These are phyloP conservation scores for Hesperophylax magnus DNA, from an alignment of 1,140 invertebrate genomes.

Conservation along the genomic window DNA sequence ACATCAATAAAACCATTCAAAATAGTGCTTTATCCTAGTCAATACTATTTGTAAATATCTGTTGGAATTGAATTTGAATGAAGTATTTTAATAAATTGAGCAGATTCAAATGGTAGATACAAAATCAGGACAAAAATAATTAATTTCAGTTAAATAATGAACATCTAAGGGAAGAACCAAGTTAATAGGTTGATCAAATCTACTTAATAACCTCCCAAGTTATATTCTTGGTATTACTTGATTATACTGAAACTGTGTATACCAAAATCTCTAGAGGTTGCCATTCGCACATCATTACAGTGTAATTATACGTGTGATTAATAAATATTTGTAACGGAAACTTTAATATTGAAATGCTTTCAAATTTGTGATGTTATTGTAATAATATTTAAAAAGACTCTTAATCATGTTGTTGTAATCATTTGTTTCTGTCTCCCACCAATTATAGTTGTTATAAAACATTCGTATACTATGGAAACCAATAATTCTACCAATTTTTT, in stretches of 20 bases:
- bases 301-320: constrained; percentile 48
- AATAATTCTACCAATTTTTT: constrained; percentile 17
- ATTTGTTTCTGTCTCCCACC: constrained; percentile 10
- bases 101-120: no score
- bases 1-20: no score
- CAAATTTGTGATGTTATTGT: constrained; percentile 45
- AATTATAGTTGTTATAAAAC: constrained; percentile 5
- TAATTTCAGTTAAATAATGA: neutral
- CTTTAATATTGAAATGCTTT: constrained; percentile 28
- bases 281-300: constrained; percentile 42
- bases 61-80: no score
- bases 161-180: no score
- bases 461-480: constrained; percentile 31
- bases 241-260: constrained; percentile 50
- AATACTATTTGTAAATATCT: no score
- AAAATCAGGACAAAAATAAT: no score
- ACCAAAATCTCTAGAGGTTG: constrained; percentile 48
- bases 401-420: constrained; percentile 13
- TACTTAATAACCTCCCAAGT: no score
- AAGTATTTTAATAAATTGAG: no score
- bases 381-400: constrained; percentile 46
- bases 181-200: no score
- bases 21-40: no score
- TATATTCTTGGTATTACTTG: no score
- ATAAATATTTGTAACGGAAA: neutral